phyloP scores from a whole-genome alignment of 2,113 vertebrate genomes.

The Pteruthius melanotis region DNA sequence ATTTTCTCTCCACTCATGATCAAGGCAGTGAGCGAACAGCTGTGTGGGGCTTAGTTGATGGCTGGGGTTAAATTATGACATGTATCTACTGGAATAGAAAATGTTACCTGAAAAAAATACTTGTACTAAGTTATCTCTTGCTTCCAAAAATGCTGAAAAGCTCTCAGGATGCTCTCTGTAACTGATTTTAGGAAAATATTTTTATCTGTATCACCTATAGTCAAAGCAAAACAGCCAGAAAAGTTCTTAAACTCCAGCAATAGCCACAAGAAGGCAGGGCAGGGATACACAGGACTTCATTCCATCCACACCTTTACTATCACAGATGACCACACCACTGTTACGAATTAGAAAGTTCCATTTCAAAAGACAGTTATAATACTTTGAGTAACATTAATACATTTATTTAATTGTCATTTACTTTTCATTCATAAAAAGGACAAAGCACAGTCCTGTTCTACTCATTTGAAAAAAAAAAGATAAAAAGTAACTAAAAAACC shows the following conservation, averaged over 20 bases:
- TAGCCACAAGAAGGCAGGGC: not conserved
- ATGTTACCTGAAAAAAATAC: not conserved
- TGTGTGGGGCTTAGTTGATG: not conserved
- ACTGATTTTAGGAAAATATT: not conserved
- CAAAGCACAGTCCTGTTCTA: conserved; percentile 77
- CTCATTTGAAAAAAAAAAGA: conserved; percentile 74
- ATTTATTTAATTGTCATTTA: conserved; percentile 82
- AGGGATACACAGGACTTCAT: not conserved
- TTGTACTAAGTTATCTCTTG: not conserved
- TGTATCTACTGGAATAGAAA: not conserved
- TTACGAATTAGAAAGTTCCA: conserved; percentile 34
- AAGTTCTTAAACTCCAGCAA: not conserved
- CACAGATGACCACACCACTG: not conserved
- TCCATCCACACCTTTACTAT: not conserved
- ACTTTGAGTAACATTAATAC: conserved; percentile 79
- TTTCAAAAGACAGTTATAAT: conserved; percentile 72
- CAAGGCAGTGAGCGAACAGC: not conserved
- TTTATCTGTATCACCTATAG: not conserved
- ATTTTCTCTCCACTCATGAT: not conserved
- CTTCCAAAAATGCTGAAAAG: not conserved
- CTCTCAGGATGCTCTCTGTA: not conserved
- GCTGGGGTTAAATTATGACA: not conserved
- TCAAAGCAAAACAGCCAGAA: not conserved
- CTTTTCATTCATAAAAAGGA: conserved; percentile 82
- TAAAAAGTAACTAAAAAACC: conserved; percentile 79